A percentile compares a stretch with the other conserved stretches of the same genome.
phyloP scores from a whole-genome alignment of 2,888 invertebrate species.

The Tenthredo notha region DNA sequence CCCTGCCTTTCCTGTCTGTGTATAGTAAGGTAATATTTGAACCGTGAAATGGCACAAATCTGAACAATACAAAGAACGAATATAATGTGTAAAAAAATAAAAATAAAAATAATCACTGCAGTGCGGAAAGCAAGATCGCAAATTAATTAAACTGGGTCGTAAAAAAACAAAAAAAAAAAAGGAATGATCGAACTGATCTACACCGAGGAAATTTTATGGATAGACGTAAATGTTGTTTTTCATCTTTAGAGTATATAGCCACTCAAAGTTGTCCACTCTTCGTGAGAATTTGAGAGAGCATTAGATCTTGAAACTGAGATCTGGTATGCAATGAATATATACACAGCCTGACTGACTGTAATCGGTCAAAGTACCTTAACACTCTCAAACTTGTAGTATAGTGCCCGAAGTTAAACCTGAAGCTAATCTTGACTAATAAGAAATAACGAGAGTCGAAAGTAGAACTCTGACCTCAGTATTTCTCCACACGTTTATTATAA shows the following conservation, averaged over 20 bases:
- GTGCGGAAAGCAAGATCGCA: not conserved
- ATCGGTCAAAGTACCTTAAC: slow-evolving; percentile 11
- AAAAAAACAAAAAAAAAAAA: not conserved
- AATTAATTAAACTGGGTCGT: not conserved
- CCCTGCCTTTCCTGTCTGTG: slow-evolving; percentile 38
- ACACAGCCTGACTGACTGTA: not conserved
- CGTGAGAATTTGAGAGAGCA: not conserved
- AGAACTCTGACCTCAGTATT: not conserved
- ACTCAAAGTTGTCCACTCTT: not conserved
- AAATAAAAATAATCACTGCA: not conserved
- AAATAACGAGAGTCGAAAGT: not conserved
- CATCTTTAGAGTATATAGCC: not conserved
- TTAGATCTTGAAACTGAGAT: not conserved
- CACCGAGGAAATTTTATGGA: not conserved
- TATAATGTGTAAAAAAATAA: too few relatives aligned
- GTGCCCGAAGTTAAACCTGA: not conserved
- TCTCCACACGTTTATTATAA: not conserved
- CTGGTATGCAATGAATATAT: not conserved
- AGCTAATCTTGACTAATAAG: not conserved
- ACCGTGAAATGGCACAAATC: slow-evolving; percentile 21
- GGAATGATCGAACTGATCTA: not conserved
- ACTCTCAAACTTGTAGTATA: not conserved
- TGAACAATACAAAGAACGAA: not conserved
- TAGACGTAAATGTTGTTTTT: not conserved
- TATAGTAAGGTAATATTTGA: not conserved